These are phyloP conservation scores for Petaurus breviceps DNA, from an alignment of 2,113 vertebrate genomes.

Conservation along the genomic window DNA sequence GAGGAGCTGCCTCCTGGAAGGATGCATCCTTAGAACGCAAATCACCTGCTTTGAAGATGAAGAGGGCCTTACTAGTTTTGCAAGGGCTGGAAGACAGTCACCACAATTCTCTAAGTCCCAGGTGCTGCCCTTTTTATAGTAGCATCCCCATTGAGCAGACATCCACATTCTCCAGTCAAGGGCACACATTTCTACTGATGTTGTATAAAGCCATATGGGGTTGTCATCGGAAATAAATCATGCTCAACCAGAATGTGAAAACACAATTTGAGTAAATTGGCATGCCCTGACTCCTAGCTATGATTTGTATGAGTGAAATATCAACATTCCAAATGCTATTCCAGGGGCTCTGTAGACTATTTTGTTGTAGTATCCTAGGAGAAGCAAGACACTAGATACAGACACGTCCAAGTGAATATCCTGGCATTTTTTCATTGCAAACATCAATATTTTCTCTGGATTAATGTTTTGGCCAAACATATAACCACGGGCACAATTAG, in stretches of 20 bases:
- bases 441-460: slow-evolving; percentile 69
- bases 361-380: slow-evolving; percentile 68
- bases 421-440: slow-evolving; percentile 48
- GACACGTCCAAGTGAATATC: slow-evolving; percentile 59
- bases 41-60: not conserved
- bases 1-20: not conserved
- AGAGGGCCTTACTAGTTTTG: not conserved
- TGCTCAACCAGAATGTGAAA: slow-evolving; percentile 10
- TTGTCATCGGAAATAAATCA: slow-evolving; percentile 51
- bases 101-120: not conserved
- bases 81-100: not conserved
- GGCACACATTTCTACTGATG: not conserved
- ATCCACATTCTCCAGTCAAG: not conserved
- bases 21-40: not conserved
- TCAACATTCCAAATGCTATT: not conserved
- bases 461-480: slow-evolving; percentile 40
- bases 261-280: slow-evolving; percentile 35
- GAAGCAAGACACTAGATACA: slow-evolving; percentile 44
- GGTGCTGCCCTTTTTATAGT: not conserved
- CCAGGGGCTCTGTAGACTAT: slow-evolving; percentile 43
- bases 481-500: slow-evolving; percentile 41
- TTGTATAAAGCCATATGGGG: slow-evolving; percentile 27
- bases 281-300: slow-evolving; percentile 51
- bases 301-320: slow-evolving; percentile 48
- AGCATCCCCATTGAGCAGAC: slow-evolving; percentile 15